Base-by-base conservation (phyloP, 2,113 vertebrate species). In the Aphyosemion australe region DNA sequence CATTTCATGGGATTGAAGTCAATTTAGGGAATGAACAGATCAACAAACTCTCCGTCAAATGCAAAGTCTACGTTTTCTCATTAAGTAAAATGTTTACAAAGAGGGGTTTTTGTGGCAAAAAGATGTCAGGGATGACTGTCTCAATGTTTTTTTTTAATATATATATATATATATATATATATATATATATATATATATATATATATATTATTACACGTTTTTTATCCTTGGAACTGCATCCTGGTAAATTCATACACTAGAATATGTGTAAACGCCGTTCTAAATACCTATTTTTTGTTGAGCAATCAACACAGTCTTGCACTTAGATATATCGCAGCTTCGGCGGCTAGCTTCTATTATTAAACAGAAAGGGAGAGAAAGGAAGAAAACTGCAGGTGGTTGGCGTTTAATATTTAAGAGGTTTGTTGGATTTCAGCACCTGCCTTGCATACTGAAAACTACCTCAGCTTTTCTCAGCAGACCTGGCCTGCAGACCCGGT, bases 331-430 rank as follows among this genome's bases (percentile, higher is more conserved):
- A 86, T 79, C 71, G 79, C 78, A 70, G 53, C 69, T 66, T 82
- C 21, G 47, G 71, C 43, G 18, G 52, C 78, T 34, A 51, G 21
- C 62, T 65, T 88, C 43, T 51, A 87, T 86, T 90, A 87, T 89
- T 89, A 69, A 90, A 78, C 19, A 85, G 78, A 80, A 75, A 81
- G 76, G 58, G 64, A 74, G 79, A 76, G 15, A 67, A 76, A 69
- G 52, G 34, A 15, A 54, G 52, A 54, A 84, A 84, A 82, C 68
- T 81, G 88, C 87, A 90, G 87, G 89, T 89, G 85, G 80, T 72
- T 79, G 73, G 51, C 41, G 42, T 90, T 92, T 88, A 92, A 92
- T 92, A 92, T 92, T 91, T 90, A 84, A 91, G 74, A 84, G 84
- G 54, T 79, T 87, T 62, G 46, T 74, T 78, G 85, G 78, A 83